Evolutionary conservation across 1,140 invertebrate genomes (phyloP).

Genomic region (Batillaria attramentaria): DNA sequence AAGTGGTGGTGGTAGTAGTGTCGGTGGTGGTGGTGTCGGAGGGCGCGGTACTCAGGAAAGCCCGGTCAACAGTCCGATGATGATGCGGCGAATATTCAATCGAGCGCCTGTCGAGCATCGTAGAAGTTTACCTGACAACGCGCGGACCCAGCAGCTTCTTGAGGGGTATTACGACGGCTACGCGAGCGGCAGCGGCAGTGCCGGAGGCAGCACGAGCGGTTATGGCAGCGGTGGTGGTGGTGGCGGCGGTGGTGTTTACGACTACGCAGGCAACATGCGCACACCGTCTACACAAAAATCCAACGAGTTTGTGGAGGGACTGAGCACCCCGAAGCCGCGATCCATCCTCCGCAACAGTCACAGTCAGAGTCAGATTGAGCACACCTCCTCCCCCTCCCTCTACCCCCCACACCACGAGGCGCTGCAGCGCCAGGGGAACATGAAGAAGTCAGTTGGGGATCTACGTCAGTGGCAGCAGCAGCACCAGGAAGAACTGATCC

Average conservation of each 20-base stretch:
- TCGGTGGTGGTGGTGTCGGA: background rate
- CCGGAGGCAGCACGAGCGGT: conserved; percentile 31
- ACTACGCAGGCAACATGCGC: conserved; percentile 16
- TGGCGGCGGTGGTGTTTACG: conserved; percentile 12
- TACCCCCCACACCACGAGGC: conserved; percentile 14
- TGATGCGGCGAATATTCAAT: background rate
- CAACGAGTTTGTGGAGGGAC: background rate
- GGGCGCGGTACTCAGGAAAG: background rate
- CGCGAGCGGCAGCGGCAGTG: conserved; percentile 8
- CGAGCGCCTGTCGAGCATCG: conserved; percentile 17
- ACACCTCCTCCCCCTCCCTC: background rate
- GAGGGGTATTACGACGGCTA: conserved; percentile 12
- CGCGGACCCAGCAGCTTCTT: conserved; percentile 7
- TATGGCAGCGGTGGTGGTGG: conserved; percentile 19
- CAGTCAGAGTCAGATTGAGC: conserved; percentile 16
- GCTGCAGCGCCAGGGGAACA: conserved; percentile 22
- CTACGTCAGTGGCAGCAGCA: conserved; percentile 54
- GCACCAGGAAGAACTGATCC: conserved; percentile 46
- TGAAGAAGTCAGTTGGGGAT: conserved; percentile 32
- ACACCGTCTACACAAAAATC: background rate
- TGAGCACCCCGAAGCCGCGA: conserved; percentile 14
- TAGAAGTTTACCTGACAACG: conserved; percentile 21
- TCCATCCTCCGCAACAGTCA: conserved; percentile 16
- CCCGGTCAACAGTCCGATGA: background rate
- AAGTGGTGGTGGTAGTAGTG: background rate